phyloP scores from a whole-genome alignment of 2,113 vertebrate species.

The Tretioscincus oriximinensis region DNA sequence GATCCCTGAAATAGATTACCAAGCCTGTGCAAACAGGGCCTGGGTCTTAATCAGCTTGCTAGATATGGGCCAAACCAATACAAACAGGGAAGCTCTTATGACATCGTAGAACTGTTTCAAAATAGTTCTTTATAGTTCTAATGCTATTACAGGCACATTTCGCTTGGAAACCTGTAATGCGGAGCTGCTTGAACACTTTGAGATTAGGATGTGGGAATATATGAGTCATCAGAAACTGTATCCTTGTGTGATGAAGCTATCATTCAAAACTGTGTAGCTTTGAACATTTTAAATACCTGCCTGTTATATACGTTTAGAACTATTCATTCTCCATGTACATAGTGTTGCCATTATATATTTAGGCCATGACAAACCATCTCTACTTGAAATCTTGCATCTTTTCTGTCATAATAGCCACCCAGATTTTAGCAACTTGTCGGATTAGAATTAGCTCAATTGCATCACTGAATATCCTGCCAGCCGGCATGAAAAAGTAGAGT shows the following conservation, averaged over 20 bases:
- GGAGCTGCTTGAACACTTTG: too few relatives aligned
- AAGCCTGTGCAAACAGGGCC: too few relatives aligned
- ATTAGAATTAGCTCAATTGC: constrained; percentile 7
- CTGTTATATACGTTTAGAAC: not conserved
- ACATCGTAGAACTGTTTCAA: too few relatives aligned
- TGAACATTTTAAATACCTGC: not conserved
- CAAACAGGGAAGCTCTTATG: too few relatives aligned
- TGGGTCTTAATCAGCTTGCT: too few relatives aligned
- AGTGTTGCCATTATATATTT: not conserved
- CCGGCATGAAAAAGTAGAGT: not conserved
- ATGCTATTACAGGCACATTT: too few relatives aligned
- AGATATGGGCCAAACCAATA: too few relatives aligned
- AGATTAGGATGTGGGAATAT: too few relatives aligned
- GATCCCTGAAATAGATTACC: too few relatives aligned
- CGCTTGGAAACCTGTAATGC: too few relatives aligned
- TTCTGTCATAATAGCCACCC: constrained; percentile 2
- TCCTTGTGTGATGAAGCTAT: not conserved
- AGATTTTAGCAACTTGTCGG: constrained; percentile 9
- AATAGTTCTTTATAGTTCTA: too few relatives aligned
- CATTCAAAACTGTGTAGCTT: not conserved
- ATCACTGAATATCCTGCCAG: not conserved
- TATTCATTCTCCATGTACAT: not conserved
- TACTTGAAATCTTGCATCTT: not conserved
- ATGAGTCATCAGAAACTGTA: too few relatives aligned
- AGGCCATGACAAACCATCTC: not conserved